phyloP scores from a whole-genome alignment of 2,888 invertebrate species.

The Ichneumon xanthorius region DNA sequence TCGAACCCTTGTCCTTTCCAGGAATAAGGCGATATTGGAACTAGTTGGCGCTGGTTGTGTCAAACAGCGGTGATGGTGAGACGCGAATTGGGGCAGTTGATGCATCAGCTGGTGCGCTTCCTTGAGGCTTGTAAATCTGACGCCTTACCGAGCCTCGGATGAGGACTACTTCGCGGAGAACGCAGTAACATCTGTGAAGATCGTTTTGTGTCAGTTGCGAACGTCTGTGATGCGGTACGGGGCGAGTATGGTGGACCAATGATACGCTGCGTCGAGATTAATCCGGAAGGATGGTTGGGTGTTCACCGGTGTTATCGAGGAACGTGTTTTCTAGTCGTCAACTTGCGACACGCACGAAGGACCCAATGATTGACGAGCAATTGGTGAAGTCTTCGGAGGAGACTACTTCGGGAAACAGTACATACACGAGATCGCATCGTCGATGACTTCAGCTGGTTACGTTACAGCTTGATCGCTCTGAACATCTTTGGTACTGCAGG shows the following conservation, averaged over 20 bases:
- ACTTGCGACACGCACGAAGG: background rate
- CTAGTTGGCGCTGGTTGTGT: background rate
- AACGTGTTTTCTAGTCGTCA: background rate
- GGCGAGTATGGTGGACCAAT: background rate
- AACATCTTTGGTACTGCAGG: background rate
- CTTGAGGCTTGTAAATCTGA: background rate
- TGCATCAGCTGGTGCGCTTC: background rate
- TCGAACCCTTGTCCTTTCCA: background rate
- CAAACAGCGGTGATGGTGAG: background rate
- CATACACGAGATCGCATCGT: too few species aligned
- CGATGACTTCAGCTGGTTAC: too few species aligned
- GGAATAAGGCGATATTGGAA: background rate
- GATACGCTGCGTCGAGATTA: background rate
- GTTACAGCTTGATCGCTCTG: background rate
- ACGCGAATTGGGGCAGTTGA: background rate
- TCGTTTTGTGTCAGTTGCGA: background rate
- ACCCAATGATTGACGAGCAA: background rate
- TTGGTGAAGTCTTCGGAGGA: background rate
- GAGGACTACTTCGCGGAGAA: background rate
- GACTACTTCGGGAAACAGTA: background rate
- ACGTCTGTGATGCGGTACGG: background rate
- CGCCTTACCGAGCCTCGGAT: background rate
- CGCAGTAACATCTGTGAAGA: background rate
- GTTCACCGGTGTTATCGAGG: background rate
- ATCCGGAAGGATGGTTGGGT: background rate